phyloP scores from a whole-genome alignment of 1,140 invertebrate genomes.

The Acromyrmex echinatior region DNA sequence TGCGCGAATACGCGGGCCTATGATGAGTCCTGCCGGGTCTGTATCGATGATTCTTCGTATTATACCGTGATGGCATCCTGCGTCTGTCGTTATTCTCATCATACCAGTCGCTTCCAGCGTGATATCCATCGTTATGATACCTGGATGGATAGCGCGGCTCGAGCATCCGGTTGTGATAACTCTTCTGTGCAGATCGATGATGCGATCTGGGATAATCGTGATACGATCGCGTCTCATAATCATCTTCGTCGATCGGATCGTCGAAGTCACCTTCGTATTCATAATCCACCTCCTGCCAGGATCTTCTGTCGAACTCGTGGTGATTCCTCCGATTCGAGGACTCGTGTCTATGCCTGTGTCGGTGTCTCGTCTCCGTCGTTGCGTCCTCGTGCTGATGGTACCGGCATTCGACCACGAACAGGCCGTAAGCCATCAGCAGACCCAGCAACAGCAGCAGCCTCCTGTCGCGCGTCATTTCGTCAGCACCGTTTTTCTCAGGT shows the following conservation, averaged over 20 bases:
- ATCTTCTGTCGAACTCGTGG: slow-evolving; percentile 63
- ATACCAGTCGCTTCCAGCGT: slow-evolving; percentile 48
- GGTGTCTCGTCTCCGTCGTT: slow-evolving; percentile 58
- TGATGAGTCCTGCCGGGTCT: slow-evolving; percentile 25
- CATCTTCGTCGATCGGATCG: slow-evolving; percentile 27
- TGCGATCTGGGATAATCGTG: slow-evolving; percentile 54
- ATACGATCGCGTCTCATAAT: slow-evolving; percentile 57
- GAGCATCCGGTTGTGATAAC: slow-evolving; percentile 29
- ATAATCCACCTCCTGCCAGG: slow-evolving; percentile 68
- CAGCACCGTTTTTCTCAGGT: neutral
- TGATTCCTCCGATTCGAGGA: slow-evolving; percentile 60
- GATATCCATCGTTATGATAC: slow-evolving; percentile 46
- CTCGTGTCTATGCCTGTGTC: slow-evolving; percentile 80
- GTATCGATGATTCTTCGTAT: slow-evolving; percentile 7
- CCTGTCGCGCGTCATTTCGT: slow-evolving; percentile 71
- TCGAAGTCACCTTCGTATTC: slow-evolving; percentile 59
- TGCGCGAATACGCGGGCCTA: slow-evolving; percentile 43
- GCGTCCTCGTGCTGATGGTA: slow-evolving; percentile 64
- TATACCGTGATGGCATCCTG: slow-evolving; percentile 29
- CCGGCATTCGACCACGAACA: slow-evolving; percentile 65
- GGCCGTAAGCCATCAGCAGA: slow-evolving; percentile 68
- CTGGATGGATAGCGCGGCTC: slow-evolving; percentile 50
- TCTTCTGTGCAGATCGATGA: slow-evolving; percentile 36
- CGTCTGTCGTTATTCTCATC: slow-evolving; percentile 46
- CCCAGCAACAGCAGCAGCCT: slow-evolving; percentile 70